Evolutionary conservation across 2,888 invertebrate genomes (phyloP).

Genomic region (Congeria kusceri): DNA sequence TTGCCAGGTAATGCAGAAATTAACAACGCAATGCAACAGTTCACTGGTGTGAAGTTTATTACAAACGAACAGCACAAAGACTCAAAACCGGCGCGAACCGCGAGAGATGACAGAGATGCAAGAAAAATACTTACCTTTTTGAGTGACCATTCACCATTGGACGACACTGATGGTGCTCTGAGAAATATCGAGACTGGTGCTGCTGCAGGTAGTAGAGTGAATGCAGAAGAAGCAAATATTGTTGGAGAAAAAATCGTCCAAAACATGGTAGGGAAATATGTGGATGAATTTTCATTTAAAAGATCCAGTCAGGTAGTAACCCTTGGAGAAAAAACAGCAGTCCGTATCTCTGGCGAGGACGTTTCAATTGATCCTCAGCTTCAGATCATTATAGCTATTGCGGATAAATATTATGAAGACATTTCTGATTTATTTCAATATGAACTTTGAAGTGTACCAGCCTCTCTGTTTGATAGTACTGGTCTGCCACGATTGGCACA

Average conservation of each 20-base stretch:
- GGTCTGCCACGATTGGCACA: constrained; percentile 38
- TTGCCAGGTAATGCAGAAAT: constrained; percentile 1
- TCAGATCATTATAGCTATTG: background rate
- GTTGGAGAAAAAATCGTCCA: constrained; percentile 29
- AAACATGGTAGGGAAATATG: constrained; percentile 44
- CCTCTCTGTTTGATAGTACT: constrained; percentile 60
- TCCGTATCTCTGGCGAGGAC: background rate
- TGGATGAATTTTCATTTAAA: constrained; percentile 41
- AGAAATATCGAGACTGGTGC: constrained; percentile 29
- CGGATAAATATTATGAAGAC: constrained; percentile 2
- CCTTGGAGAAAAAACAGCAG: constrained; percentile 14
- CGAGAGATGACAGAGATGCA: constrained; percentile 40
- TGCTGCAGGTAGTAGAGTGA: constrained; percentile 7
- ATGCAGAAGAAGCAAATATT: constrained; percentile 5
- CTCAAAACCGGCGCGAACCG: background rate
- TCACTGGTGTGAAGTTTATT: background rate
- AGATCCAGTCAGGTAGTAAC: constrained; percentile 43
- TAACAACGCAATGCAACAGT: constrained; percentile 1
- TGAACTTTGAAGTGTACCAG: constrained; percentile 54
- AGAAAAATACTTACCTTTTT: background rate
- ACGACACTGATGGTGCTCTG: constrained; percentile 6
- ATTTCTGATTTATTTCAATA: constrained; percentile 45
- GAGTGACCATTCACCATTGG: background rate
- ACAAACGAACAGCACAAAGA: constrained; percentile 12
- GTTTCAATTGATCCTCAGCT: background rate